Evolutionary conservation across 1,140 invertebrate species (phyloP).

Genomic region (Ostrea edulis): DNA sequence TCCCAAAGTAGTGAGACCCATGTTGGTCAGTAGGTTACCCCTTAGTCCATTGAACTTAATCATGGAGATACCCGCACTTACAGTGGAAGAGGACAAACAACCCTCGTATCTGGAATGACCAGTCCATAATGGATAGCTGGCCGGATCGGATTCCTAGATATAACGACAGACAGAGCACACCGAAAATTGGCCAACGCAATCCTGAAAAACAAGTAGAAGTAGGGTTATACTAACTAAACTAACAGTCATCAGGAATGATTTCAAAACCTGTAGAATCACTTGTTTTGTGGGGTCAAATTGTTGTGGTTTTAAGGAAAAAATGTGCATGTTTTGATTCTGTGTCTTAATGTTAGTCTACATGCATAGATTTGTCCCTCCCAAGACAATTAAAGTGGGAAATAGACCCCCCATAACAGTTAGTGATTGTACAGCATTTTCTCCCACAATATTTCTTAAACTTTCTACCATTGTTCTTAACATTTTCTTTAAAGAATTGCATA

Average conservation of each 20-base stretch:
- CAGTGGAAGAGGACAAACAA: conserved; percentile 58
- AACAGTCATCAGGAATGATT: neutral
- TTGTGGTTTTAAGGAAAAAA: too few species aligned
- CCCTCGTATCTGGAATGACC: conserved; percentile 65
- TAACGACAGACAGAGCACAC: conserved; percentile 4
- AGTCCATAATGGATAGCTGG: conserved; percentile 69
- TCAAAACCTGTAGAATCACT: neutral
- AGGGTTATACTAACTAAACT: conserved; percentile 13
- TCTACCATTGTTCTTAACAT: too few species aligned
- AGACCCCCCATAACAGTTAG: too few species aligned
- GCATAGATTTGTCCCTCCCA: too few species aligned
- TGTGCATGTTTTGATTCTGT: too few species aligned
- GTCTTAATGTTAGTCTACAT: too few species aligned
- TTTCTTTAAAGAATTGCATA: too few species aligned
- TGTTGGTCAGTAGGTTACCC: neutral
- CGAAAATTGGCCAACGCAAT: neutral
- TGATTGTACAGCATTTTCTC: too few species aligned
- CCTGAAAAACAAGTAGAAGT: conserved; percentile 11
- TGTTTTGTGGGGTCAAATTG: too few species aligned
- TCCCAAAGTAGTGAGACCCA: neutral
- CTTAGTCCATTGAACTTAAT: conserved; percentile 7
- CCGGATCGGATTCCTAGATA: conserved; percentile 46
- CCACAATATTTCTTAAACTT: too few species aligned
- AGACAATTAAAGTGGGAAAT: too few species aligned
- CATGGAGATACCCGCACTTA: conserved; percentile 25